These are phyloP conservation scores for Malthinus flaveolus DNA, from an alignment of 2,888 invertebrate species.

Conservation along the genomic window DNA sequence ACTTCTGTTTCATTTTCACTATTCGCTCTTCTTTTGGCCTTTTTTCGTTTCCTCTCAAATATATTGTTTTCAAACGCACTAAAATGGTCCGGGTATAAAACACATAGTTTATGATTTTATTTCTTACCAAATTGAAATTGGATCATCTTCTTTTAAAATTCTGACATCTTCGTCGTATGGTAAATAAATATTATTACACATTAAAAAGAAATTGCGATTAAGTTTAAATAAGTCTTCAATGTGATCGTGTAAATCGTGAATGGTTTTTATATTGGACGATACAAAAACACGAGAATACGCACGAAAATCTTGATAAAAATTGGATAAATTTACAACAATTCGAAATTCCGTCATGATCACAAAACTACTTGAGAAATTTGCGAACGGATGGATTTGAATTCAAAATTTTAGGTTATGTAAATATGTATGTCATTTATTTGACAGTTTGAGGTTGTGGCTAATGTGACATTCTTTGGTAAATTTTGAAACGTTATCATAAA, in stretches of 20 bases:
- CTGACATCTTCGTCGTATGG: constrained; percentile 49
- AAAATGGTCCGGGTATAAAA: background rate
- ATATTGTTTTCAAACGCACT: background rate
- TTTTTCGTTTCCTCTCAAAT: no score
- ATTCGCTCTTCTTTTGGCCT: constrained; percentile 24
- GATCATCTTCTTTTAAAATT: constrained; percentile 38
- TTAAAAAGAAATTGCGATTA: constrained; percentile 45
- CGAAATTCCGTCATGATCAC: constrained; percentile 14
- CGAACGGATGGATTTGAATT: no score
- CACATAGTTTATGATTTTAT: background rate
- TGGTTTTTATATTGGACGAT: constrained; percentile 30
- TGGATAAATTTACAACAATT: constrained; percentile 22
- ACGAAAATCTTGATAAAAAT: constrained; percentile 30
- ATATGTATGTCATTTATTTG: no score
- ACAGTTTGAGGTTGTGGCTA: no score
- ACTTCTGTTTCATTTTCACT: constrained; percentile 18
- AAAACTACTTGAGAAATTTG: no score
- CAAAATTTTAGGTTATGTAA: no score
- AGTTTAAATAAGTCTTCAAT: constrained; percentile 46
- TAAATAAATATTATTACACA: constrained; percentile 45
- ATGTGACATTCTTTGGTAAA: no score
- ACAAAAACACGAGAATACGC: constrained; percentile 28
- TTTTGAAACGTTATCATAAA: no score
- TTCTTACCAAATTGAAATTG: constrained; percentile 37
- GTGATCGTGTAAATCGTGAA: constrained; percentile 46